These are phyloP conservation scores for Ennomos fuscantarius DNA, from an alignment of 2,888 invertebrate species.

Conservation along the genomic window DNA sequence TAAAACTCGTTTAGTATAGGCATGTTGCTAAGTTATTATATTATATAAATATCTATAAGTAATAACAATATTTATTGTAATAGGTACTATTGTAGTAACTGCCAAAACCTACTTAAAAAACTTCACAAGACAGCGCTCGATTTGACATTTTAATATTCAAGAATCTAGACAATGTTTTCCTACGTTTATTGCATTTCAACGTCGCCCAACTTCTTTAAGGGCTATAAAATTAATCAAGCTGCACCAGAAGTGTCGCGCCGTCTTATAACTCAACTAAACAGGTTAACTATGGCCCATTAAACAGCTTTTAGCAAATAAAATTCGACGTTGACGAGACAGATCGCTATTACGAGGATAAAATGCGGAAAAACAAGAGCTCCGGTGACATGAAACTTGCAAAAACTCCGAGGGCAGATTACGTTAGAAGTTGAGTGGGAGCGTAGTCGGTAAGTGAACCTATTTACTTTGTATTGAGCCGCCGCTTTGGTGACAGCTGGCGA, in stretches of 20 bases:
- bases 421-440: constrained; percentile 39
- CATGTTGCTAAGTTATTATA: too few relatives aligned
- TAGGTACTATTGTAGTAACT: too few relatives aligned
- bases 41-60: too few relatives aligned
- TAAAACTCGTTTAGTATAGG: too few relatives aligned
- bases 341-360: constrained; percentile 38
- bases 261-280: constrained; percentile 35
- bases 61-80: too few relatives aligned
- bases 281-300: constrained; percentile 46
- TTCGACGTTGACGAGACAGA: constrained; percentile 43
- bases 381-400: constrained; percentile 44
- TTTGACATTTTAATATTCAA: constrained; percentile 15
- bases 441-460: constrained; percentile 36
- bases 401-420: constrained; percentile 47
- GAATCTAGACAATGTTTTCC: constrained; percentile 18
- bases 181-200: constrained; percentile 24
- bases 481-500: constrained; percentile 20
- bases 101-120: background rate
- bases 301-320: constrained; percentile 49
- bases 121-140: constrained; percentile 12
- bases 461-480: constrained; percentile 41
- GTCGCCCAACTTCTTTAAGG: constrained; percentile 25
- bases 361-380: constrained; percentile 45
- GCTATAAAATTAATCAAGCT: constrained; percentile 31
- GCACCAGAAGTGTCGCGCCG: constrained; percentile 22